A percentile compares a stretch with the other conserved stretches of the same genome.
Evolutionary conservation across 2,797 vertebrate genomes (phyloP).

Genomic region (Aulostomus chinensis): DNA sequence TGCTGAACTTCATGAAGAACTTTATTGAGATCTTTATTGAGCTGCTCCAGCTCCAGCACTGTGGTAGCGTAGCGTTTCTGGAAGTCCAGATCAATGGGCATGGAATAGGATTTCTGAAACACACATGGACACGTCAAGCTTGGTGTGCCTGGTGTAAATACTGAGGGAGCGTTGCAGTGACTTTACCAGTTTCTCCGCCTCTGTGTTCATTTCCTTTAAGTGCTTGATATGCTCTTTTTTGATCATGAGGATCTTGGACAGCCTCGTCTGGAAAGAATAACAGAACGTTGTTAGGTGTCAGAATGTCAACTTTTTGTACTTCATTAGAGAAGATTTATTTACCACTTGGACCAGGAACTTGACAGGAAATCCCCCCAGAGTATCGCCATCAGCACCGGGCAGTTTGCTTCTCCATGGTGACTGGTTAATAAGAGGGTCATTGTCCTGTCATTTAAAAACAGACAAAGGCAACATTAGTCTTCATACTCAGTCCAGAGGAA

Average conservation of each 20-base stretch:
- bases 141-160: background rate
- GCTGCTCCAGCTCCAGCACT: conserved; percentile 94
- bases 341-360: conserved; percentile 99
- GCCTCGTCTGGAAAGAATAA: conserved; percentile 83
- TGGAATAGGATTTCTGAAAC: conserved; percentile 93
- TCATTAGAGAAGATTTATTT: conserved; percentile 58
- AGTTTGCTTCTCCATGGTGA: conserved; percentile 95
- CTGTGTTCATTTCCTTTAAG: conserved; percentile 98
- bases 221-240: conserved; percentile 99
- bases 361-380: conserved; percentile 96
- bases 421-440: conserved; percentile 91
- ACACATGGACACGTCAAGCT: conserved; percentile 4
- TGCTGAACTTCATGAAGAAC: conserved; percentile 96
- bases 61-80: conserved; percentile 95
- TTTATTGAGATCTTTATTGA: conserved; percentile 98
- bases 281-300: conserved; percentile 1
- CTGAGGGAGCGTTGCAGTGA: background rate
- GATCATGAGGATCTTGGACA: conserved; percentile 99
- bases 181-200: conserved; percentile 95
- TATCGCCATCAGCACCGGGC: conserved; percentile 89
- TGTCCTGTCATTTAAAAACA: conserved; percentile 82
- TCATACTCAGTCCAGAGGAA: background rate
- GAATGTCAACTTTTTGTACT: background rate
- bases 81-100: conserved; percentile 92
- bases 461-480: background rate